phyloP scores from a whole-genome alignment of 30 jellyfish, hydroid and myxozoan genomes.

The Calvadosia cruxmelitensis region DNA sequence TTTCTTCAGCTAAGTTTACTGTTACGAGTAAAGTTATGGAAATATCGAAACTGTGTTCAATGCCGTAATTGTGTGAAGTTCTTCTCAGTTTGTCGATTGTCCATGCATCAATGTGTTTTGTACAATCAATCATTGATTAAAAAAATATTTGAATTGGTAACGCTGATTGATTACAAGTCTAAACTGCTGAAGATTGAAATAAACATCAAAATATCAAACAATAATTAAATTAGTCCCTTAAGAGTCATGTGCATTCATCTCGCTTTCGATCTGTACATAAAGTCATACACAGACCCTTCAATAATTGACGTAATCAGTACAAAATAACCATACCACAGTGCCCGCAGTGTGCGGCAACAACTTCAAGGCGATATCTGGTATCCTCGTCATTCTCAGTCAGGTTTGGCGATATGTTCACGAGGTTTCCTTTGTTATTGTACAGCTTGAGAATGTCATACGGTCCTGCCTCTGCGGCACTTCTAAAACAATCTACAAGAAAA shows the following conservation, averaged over 20 bases:
- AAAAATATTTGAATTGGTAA: too few relatives aligned
- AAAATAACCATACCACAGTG: slow-evolving; percentile 82
- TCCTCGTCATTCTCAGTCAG: slow-evolving; percentile 53
- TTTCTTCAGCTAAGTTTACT: too few relatives aligned
- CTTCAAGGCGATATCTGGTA: slow-evolving; percentile 57
- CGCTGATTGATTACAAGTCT: background rate
- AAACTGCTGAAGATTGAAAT: background rate
- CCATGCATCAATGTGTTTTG: too few relatives aligned
- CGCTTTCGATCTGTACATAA: too few relatives aligned
- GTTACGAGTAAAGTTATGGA: too few relatives aligned
- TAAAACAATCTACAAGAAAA: slow-evolving; percentile 67
- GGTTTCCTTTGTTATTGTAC: slow-evolving; percentile 83
- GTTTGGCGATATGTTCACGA: slow-evolving; percentile 70
- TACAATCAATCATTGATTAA: too few relatives aligned
- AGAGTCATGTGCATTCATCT: too few relatives aligned
- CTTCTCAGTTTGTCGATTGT: too few relatives aligned
- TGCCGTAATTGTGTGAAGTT: too few relatives aligned
- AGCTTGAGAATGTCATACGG: slow-evolving; percentile 92
- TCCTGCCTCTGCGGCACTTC: slow-evolving; percentile 99
- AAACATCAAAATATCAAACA: background rate
- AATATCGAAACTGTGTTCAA: too few relatives aligned
- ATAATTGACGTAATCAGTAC: too few relatives aligned
- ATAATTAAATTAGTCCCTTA: background rate
- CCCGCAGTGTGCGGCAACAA: slow-evolving; percentile 98
- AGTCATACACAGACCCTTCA: too few relatives aligned